Conservation (phyloP, 2,113 vertebrate species). For the Gyps fulvus region DNA sequence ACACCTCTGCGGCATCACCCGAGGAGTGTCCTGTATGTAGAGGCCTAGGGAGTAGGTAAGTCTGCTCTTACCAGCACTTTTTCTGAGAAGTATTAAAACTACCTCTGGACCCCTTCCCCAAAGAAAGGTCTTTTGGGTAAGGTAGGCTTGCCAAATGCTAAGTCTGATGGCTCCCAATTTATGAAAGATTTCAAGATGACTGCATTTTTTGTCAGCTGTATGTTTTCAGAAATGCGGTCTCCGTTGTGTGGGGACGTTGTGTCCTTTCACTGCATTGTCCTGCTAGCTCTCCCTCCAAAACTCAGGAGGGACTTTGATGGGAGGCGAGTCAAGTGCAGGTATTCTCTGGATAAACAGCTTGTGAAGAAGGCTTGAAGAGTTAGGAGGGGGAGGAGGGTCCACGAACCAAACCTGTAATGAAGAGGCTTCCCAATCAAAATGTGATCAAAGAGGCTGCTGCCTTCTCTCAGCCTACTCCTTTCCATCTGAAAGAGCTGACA, state of each 20-base stretch:
- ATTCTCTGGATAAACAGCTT: slow-evolving; percentile 1
- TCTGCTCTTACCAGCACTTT: background rate
- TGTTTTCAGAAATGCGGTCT: background rate
- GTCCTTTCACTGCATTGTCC: background rate
- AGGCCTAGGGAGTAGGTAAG: background rate
- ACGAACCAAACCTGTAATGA: slow-evolving; percentile 18
- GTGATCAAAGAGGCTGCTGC: slow-evolving; percentile 49
- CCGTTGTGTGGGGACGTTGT: background rate
- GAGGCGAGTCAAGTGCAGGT: background rate
- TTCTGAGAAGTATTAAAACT: background rate
- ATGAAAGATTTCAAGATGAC: background rate
- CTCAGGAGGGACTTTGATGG: background rate
- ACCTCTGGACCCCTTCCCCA: background rate
- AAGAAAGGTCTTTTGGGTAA: background rate
- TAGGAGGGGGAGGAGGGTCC: slow-evolving; percentile 10
- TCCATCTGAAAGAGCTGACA: slow-evolving; percentile 54
- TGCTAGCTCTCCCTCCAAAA: background rate
- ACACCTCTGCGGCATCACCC: background rate
- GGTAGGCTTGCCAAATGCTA: background rate
- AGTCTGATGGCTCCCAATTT: background rate
- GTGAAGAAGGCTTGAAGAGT: slow-evolving; percentile 8
- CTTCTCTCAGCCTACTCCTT: slow-evolving; percentile 54
- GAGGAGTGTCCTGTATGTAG: background rate
- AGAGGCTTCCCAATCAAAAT: slow-evolving; percentile 30
- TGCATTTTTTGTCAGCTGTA: background rate